Percentiles rank a stretch among this genome's conserved stretches.
phyloP scores from a whole-genome alignment of 2,797 vertebrate genomes.

The Cossypha niveicapilla region DNA sequence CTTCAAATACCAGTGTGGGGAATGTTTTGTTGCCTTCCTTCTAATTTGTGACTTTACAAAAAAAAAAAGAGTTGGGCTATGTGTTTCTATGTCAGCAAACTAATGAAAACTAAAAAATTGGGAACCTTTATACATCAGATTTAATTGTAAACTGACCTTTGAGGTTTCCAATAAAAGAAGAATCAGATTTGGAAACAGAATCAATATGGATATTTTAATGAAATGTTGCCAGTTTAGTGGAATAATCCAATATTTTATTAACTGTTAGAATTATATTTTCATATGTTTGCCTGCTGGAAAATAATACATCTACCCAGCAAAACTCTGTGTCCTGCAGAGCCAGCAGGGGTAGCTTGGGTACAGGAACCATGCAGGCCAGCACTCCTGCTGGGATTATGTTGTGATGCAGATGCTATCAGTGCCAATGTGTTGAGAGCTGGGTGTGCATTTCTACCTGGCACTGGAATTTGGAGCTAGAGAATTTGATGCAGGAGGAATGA shows the following conservation, averaged over 20 bases:
- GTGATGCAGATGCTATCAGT: too few relatives aligned
- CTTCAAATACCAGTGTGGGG: not conserved
- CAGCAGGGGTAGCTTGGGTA: not conserved
- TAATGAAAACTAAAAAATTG: not conserved
- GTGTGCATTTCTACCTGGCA: not conserved
- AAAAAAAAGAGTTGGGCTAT: not conserved
- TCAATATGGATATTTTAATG: constrained; percentile 16
- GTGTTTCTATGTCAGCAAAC: not conserved
- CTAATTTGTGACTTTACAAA: not conserved
- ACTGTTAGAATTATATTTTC: not conserved
- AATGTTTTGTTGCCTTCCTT: not conserved
- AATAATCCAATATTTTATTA: not conserved
- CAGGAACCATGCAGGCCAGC: not conserved
- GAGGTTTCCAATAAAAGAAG: not conserved
- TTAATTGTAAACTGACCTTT: not conserved
- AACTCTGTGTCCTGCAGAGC: not conserved
- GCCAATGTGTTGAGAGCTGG: rapidly evolving
- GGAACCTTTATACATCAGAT: not conserved
- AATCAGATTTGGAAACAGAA: constrained; percentile 3
- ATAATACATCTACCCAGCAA: not conserved
- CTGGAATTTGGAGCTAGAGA: not conserved
- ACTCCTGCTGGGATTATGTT: not conserved
- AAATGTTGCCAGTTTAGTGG: not conserved
- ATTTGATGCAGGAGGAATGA: not conserved
- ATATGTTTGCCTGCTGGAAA: not conserved